Evolutionary conservation across 2,888 invertebrate genomes (phyloP).

Genomic region (Drosophila meridionalis): DNA sequence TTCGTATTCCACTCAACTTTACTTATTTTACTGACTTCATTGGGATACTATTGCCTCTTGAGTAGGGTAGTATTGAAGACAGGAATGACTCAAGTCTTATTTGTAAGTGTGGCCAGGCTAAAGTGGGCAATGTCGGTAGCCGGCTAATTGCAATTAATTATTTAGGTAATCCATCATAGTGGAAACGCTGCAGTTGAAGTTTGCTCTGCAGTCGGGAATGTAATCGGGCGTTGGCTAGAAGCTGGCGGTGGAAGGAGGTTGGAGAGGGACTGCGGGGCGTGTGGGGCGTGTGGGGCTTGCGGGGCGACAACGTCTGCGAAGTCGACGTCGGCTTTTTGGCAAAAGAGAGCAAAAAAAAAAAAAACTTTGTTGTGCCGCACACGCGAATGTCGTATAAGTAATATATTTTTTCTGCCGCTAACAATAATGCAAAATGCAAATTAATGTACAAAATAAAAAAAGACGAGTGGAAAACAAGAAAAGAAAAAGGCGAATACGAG

Average conservation of each 20-base stretch:
- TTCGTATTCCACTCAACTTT: background rate
- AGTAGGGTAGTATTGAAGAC: slow-evolving; percentile 33
- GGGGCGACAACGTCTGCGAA: slow-evolving; percentile 40
- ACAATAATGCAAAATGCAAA: slow-evolving; percentile 72
- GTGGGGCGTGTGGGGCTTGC: slow-evolving; percentile 15
- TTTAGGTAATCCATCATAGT: slow-evolving; percentile 74
- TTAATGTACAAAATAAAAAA: slow-evolving; percentile 46
- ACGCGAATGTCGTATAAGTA: slow-evolving; percentile 77
- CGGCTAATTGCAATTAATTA: slow-evolving; percentile 76
- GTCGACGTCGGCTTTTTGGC: slow-evolving; percentile 62
- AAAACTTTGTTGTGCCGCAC: slow-evolving; percentile 53
- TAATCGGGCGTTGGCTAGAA: slow-evolving; percentile 4
- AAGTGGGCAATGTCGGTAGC: slow-evolving; percentile 47
- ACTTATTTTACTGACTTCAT: background rate
- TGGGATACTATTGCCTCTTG: background rate
- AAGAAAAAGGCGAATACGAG: slow-evolving; percentile 36
- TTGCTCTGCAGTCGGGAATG: slow-evolving; percentile 19
- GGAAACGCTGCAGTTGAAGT: slow-evolving; percentile 48
- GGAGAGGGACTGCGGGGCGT: background rate
- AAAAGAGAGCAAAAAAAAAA: slow-evolving; percentile 24
- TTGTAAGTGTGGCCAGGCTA: slow-evolving; percentile 27
- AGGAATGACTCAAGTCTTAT: slow-evolving; percentile 22
- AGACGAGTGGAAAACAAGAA: slow-evolving; percentile 14
- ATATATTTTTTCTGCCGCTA: slow-evolving; percentile 41
- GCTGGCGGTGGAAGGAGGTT: background rate